Percentiles rank a stretch among this genome's conserved stretches.
Evolutionary conservation across 2,888 invertebrate species (phyloP).

Genomic region (Scaptomyza tumidula): DNA sequence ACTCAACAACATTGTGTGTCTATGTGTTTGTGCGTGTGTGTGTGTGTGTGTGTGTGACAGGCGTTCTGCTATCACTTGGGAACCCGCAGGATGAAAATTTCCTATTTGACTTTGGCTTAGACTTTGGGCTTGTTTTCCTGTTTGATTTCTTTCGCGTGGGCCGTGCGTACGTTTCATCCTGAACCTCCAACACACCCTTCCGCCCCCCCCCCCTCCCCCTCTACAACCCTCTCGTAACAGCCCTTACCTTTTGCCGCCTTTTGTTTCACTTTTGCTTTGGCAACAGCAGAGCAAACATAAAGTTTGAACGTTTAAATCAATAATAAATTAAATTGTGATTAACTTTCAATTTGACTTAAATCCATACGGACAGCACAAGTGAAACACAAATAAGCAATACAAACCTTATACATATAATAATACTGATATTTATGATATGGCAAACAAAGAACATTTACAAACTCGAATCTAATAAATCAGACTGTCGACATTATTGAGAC

Average conservation of each 20-base stretch:
- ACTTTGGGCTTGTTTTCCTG: conserved; percentile 6
- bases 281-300: background rate
- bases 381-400: background rate
- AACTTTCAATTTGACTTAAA: conserved; percentile 1
- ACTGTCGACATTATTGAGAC: background rate
- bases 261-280: background rate
- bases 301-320: background rate
- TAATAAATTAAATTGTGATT: conserved; percentile 13
- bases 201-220: background rate
- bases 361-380: background rate
- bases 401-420: background rate
- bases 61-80: background rate
- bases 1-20: conserved; percentile 23
- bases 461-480: background rate
- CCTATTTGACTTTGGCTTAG: conserved; percentile 9
- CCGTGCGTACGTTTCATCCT: conserved; percentile 6
- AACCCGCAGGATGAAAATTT: conserved; percentile 16
- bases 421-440: background rate
- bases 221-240: background rate
- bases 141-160: background rate
- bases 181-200: background rate
- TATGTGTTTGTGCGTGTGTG: background rate
- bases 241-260: background rate
- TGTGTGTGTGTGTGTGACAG: background rate
- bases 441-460: conserved; percentile 1